Percentiles rank a stretch among this genome's conserved stretches.
Conservation (phyloP, 64 coral and sea anemone species). For the Dendrophyllia cribrosa region DNA sequence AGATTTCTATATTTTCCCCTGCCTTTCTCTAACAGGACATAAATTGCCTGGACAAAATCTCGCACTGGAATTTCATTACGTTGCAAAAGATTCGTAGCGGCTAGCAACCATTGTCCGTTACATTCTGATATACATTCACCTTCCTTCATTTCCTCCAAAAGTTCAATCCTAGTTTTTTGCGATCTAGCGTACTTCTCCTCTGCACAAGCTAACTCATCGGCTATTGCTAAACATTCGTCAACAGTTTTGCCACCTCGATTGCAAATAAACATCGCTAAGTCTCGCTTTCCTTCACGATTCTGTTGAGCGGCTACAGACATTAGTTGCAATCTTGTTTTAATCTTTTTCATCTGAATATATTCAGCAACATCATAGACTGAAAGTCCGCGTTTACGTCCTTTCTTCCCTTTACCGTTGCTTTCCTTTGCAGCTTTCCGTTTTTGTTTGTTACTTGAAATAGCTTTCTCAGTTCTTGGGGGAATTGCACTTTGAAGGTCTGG, state of each 20-base stretch:
- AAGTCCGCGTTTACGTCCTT: neutral
- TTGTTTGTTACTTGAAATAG: conserved; percentile 1
- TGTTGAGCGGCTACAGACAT: conserved; percentile 24
- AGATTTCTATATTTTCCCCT: conserved; percentile 65
- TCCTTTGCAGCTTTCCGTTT: neutral
- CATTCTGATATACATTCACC: conserved; percentile 27
- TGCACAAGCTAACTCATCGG: conserved; percentile 39
- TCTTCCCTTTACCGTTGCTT: neutral
- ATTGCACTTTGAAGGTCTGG: conserved; percentile 20
- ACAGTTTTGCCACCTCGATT: conserved; percentile 63
- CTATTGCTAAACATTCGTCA: conserved; percentile 23
- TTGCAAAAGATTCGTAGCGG: neutral
- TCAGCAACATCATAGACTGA: conserved; percentile 40
- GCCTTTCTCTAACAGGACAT: conserved; percentile 3
- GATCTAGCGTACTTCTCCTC: conserved; percentile 13
- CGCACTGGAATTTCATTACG: conserved; percentile 14
- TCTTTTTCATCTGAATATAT: conserved; percentile 4
- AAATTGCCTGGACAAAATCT: conserved; percentile 39
- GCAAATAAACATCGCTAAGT: conserved; percentile 53
- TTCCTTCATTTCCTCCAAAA: conserved; percentile 3
- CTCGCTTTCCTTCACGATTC: conserved; percentile 34
- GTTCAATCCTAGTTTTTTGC: conserved; percentile 50
- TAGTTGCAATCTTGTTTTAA: conserved; percentile 40
- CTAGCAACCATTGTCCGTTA: conserved; percentile 12
- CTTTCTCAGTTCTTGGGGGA: conserved; percentile 13